Base-by-base conservation (phyloP, 1,140 invertebrate genomes). In the Monochamus saltuarius region DNA sequence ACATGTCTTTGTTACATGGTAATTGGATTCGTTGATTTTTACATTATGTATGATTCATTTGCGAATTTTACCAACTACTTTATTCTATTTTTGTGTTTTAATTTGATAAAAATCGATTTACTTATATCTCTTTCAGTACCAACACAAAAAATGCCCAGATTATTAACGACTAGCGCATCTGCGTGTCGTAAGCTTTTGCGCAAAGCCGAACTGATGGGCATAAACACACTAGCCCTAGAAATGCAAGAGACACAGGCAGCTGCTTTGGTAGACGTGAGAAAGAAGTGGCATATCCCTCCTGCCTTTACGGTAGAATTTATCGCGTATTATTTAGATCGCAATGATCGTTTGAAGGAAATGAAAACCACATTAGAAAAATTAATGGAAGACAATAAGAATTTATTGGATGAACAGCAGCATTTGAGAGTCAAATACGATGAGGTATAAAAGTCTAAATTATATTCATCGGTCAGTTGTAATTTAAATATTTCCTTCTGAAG, bases 281-380 rank as follows among this genome's bases (percentile, higher is more conserved):
- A 94, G 70, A 96, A 96, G 69, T 96, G 94, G 89, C 92, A 97
- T 73, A 89, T 97, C 50, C 87, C 91, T 3, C 93, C 94, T 0
- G 92, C 94, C 0, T 94, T 89, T 66, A 94, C 88, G 52, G 90
- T 96, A 0, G 95, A 98, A 76, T 98, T 96, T 75, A 90, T 97
- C 39, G 92, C 89, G 9, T 98, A 98, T 75, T 98, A 94, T 75
- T 78, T 95, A 39, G 94, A 97, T 80, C 82, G 92, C 37, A 90
- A 92, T 71, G 80, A 84, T 2, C 80, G 92, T 8, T 84, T 92
- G n/a, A 84, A 86, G 1, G 87, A 86, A 4, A 85, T 96, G 80
- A 89, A 91, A 65, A 78, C 84, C 4, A 86, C 87, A 16, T 74
- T 95, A 1, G 85, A 90, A 60, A 84, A 91, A 51, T 80, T 94